Base-by-base conservation (phyloP, 1,140 invertebrate species). In the Zeugodacus cucurbitae region DNA sequence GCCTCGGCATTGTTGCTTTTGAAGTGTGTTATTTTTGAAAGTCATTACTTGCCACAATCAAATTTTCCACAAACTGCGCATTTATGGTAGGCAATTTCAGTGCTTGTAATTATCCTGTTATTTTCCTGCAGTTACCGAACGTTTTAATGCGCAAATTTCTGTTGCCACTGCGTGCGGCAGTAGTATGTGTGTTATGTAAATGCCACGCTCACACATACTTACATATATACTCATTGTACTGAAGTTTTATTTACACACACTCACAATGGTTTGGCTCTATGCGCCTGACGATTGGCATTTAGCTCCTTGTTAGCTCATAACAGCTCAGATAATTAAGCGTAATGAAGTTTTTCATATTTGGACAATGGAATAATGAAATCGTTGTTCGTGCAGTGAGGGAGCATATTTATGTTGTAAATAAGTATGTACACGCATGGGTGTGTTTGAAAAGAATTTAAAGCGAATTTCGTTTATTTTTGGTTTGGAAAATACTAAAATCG, bases 21-120 rank as follows among this genome's bases (percentile, higher is more conserved):
- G 74, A 82, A 82, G 74, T 48, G n/a, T 82, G 74, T 48, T 48
- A 82, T 82, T 82, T 82, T 82, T 48, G 74, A 82, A 82, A 82
- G 41, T 82, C 74, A 82, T 82, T 82, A 82, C 74, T 82, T 26
- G 41, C 74, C 74, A 82, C 41, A 82, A 20, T 22, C 41, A 82
- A 82, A 48, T 48, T 54, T 44, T 82, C 74, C 41, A 54, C 41
- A 82, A 82, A 48, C 37, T 44, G 74, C 41, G 41, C 74, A 82
- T 48, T 82, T 82, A 37, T 82, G 74, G 41, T 20, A 82, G 74
- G 41, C 22, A 48, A 82, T 44, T 82, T 34, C 74, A 26, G 22
- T 29, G 8, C 11, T n/a, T 54, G 41, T 8, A 48, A 14, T 82
- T 82, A 82, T 82, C n/a, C n/a, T 48, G 32, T 41, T 78, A 78